Evolutionary conservation across 35 echinoderm and acorn worm genomes (phyloP).

Genomic region (Heliocidaris erythrogramma): DNA sequence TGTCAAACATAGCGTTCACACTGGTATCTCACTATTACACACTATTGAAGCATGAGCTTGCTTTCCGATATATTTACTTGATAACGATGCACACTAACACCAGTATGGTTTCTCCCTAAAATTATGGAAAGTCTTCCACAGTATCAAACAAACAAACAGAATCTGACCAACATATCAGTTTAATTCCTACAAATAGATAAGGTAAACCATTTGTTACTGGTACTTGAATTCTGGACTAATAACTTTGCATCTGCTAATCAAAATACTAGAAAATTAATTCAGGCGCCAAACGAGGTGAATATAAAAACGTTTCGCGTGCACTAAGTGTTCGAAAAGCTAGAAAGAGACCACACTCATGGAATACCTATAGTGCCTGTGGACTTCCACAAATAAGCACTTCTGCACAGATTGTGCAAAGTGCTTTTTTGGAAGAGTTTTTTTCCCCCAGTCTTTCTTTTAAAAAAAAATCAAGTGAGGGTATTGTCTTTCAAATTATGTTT

Average conservation of each 20-base stretch:
- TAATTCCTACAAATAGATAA: neutral
- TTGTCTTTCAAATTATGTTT: conserved; percentile 36
- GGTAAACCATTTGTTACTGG: neutral
- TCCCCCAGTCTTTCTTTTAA: too few relatives aligned
- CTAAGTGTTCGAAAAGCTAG: neutral
- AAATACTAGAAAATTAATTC: neutral
- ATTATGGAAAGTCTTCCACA: too few relatives aligned
- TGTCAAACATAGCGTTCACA: too few relatives aligned
- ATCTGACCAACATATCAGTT: too few relatives aligned
- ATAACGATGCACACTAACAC: too few relatives aligned
- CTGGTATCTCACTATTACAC: too few relatives aligned
- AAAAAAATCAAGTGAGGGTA: neutral
- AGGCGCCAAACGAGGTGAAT: neutral
- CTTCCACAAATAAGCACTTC: neutral
- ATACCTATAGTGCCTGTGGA: neutral
- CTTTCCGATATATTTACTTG: too few relatives aligned
- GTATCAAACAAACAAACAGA: too few relatives aligned
- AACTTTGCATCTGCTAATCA: neutral
- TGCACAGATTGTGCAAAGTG: neutral
- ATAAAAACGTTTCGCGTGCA: neutral
- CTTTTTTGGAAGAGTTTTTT: neutral
- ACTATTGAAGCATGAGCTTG: too few relatives aligned
- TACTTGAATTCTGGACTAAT: neutral
- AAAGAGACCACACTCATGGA: neutral
- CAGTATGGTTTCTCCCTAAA: too few relatives aligned